Conservation (phyloP, 2,888 invertebrate genomes). For the Ennomos erosarius region DNA sequence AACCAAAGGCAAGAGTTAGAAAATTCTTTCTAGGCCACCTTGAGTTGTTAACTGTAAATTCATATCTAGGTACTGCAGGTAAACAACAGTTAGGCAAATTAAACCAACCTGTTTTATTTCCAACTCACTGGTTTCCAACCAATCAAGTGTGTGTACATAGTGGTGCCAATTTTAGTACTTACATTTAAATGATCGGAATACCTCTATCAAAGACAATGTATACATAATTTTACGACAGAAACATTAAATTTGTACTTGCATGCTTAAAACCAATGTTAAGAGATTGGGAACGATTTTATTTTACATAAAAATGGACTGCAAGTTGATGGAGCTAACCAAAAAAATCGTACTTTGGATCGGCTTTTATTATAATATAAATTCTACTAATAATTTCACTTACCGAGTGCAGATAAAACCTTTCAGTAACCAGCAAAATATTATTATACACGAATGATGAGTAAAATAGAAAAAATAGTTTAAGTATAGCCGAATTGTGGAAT, state of each 20-base stretch:
- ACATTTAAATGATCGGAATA: no score
- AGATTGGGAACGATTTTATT: neutral
- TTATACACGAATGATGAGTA: slow-evolving; percentile 17
- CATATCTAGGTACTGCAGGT: slow-evolving; percentile 14
- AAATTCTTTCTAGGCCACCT: slow-evolving; percentile 33
- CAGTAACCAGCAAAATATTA: neutral
- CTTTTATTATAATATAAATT: no score
- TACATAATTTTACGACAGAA: no score
- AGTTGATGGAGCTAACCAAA: no score
- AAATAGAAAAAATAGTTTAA: slow-evolving; percentile 36
- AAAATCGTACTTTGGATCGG: no score
- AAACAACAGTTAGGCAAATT: slow-evolving; percentile 32
- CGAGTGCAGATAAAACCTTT: neutral
- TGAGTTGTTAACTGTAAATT: slow-evolving; percentile 18
- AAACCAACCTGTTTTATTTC: slow-evolving; percentile 35
- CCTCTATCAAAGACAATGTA: no score
- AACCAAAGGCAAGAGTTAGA: neutral
- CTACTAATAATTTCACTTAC: slow-evolving; percentile 11
- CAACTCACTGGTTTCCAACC: no score
- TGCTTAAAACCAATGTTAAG: neutral
- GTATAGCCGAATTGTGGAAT: slow-evolving; percentile 22
- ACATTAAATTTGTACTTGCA: neutral
- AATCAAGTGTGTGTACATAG: slow-evolving; percentile 5
- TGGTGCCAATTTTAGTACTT: neutral
- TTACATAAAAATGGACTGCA: no score